phyloP scores from a whole-genome alignment of 1,140 invertebrate species.

The Cydia pomonella region DNA sequence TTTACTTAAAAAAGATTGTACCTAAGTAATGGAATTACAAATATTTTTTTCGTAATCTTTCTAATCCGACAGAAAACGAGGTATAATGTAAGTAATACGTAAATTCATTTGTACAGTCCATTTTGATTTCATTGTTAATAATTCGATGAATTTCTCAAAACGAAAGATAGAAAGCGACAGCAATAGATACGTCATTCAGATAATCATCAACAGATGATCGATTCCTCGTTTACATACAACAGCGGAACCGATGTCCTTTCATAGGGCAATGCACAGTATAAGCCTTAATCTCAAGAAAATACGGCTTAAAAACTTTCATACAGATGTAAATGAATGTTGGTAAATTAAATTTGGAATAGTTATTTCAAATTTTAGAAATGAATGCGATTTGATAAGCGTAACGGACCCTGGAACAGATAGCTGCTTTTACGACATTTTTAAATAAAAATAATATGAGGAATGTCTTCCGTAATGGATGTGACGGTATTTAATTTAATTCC shows the following conservation, averaged over 20 bases:
- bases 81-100: neutral
- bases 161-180: slow-evolving; percentile 25
- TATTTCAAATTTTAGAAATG: neutral
- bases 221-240: slow-evolving; percentile 39
- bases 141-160: neutral
- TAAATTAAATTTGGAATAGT: neutral
- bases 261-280: neutral
- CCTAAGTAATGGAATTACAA: too few species aligned
- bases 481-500: slow-evolving; percentile 3
- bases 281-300: neutral
- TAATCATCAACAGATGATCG: slow-evolving; percentile 57
- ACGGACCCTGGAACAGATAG: slow-evolving; percentile 5
- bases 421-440: slow-evolving; percentile 2
- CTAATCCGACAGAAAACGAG: too few species aligned
- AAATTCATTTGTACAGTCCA: neutral
- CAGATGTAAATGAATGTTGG: neutral
- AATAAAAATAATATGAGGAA: slow-evolving; percentile 4
- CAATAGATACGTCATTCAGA: slow-evolving; percentile 48
- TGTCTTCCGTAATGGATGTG: slow-evolving; percentile 4
- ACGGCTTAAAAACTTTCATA: neutral
- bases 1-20: too few species aligned
- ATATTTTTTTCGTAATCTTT: too few species aligned
- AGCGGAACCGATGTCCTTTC: slow-evolving; percentile 2
- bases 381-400: slow-evolving; percentile 25
- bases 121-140: neutral